Evolutionary conservation across 1,140 invertebrate genomes (phyloP).

Genomic region (Microplitis demolitor): DNA sequence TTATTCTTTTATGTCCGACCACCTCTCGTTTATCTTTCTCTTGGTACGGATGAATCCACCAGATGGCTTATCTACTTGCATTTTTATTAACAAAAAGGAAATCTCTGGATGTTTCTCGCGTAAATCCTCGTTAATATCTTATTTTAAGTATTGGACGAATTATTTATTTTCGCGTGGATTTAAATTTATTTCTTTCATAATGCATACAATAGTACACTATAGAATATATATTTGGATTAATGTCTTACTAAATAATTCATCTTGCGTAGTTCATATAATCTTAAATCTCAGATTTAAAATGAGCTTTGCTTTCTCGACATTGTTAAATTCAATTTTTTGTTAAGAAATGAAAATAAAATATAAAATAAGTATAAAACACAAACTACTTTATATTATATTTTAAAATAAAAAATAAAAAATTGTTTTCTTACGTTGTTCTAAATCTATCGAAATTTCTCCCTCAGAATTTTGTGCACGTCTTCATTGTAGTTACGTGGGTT

Average conservation of each 20-base stretch:
- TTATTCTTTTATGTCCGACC: neutral
- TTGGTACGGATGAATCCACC: neutral
- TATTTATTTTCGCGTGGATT: neutral
- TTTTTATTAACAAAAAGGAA: neutral
- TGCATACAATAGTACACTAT: neutral
- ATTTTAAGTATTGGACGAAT: slow-evolving; percentile 2
- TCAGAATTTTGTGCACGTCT: too few species aligned
- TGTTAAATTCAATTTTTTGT: too few species aligned
- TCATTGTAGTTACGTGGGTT: too few species aligned
- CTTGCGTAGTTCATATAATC: too few species aligned
- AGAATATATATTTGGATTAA: neutral
- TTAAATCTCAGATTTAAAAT: too few species aligned
- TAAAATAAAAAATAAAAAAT: too few species aligned
- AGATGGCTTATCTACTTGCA: neutral
- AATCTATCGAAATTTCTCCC: too few species aligned
- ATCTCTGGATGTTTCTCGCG: neutral
- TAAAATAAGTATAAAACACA: too few species aligned
- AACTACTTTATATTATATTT: too few species aligned
- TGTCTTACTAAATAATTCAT: neutral
- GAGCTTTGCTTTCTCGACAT: too few species aligned
- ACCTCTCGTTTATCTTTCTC: neutral
- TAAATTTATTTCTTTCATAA: neutral
- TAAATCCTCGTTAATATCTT: slow-evolving; percentile 11
- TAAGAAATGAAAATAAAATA: too few species aligned
- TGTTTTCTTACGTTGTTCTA: too few species aligned